Conservation (phyloP, 2,888 invertebrate genomes). For the Epistrophe grossulariae region DNA sequence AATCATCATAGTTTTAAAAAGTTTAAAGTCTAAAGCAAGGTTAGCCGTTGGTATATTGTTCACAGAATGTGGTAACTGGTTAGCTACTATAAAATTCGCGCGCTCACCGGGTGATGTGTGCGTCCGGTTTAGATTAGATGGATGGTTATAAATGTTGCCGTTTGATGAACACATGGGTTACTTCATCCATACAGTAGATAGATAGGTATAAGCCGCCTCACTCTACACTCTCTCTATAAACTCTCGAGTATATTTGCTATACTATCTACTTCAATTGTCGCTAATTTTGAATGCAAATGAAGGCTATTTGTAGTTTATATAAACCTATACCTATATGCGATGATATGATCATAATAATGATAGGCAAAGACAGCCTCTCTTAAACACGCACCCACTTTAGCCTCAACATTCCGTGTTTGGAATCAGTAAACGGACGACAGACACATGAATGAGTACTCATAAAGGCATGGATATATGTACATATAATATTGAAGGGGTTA, state of each 20-base stretch:
- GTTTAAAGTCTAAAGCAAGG: slow-evolving; percentile 43
- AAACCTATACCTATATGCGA: not conserved
- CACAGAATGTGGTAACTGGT: slow-evolving; percentile 5
- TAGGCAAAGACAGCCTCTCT: slow-evolving; percentile 41
- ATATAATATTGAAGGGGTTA: slow-evolving; percentile 39
- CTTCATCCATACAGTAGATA: not conserved
- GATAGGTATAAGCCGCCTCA: not conserved
- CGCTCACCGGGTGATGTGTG: slow-evolving; percentile 52
- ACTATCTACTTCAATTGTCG: slow-evolving; percentile 50
- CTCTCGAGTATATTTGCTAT: not conserved
- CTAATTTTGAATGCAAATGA: slow-evolving; percentile 71
- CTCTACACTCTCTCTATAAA: not conserved
- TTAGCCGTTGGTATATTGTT: not conserved
- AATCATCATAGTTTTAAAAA: slow-evolving; percentile 42
- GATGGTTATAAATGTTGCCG: slow-evolving; percentile 27
- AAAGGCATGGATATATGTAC: not conserved
- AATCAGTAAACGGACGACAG: slow-evolving; percentile 51
- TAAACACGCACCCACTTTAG: slow-evolving; percentile 24
- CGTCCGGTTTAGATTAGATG: slow-evolving; percentile 69
- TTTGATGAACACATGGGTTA: slow-evolving; percentile 22
- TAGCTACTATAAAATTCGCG: slow-evolving; percentile 24
- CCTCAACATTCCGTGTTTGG: slow-evolving; percentile 53
- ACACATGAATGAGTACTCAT: slow-evolving; percentile 22
- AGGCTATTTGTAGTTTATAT: slow-evolving; percentile 48
- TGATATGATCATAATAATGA: slow-evolving; percentile 48